Evolutionary conservation across 2,113 vertebrate species (phyloP).

Genomic region (Pluvialis apricaria): DNA sequence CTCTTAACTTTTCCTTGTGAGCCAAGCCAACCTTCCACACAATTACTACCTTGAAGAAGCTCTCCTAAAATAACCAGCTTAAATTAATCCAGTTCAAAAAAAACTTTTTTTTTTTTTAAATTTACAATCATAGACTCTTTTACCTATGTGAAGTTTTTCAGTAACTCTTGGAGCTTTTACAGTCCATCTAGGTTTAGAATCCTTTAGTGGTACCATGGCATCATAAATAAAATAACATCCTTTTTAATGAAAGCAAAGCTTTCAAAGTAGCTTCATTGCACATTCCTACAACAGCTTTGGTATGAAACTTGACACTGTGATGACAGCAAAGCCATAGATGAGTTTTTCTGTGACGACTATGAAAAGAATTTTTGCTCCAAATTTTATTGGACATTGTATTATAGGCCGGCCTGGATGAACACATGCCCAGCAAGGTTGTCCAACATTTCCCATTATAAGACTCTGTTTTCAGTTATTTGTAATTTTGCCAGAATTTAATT

Average conservation of each 20-base stretch:
- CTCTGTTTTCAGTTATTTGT: constrained; percentile 21
- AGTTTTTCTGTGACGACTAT: not conserved
- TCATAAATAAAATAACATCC: not conserved
- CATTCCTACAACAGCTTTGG: not conserved
- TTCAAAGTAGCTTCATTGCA: not conserved
- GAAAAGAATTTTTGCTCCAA: not conserved
- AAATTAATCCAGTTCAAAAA: not conserved
- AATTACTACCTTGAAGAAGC: not conserved
- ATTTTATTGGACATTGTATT: not conserved
- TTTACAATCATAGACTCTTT: not conserved
- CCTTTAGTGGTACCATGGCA: not conserved
- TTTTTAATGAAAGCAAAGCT: not conserved
- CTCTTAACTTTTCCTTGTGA: not conserved
- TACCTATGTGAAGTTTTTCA: not conserved
- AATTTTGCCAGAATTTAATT: constrained; percentile 33
- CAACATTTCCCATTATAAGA: not conserved
- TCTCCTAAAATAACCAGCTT: not conserved
- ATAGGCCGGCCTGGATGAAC: not conserved
- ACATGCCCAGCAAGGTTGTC: not conserved
- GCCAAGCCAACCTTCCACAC: not conserved
- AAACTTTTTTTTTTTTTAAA: not conserved
- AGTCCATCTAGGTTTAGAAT: not conserved
- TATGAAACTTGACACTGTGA: not conserved
- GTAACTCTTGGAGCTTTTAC: not conserved
- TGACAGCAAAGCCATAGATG: not conserved